Evolutionary conservation across 2,888 invertebrate species (phyloP), one percentile per base, ranked within the genome.

Genomic region (Aphodius sticticus): DNA sequence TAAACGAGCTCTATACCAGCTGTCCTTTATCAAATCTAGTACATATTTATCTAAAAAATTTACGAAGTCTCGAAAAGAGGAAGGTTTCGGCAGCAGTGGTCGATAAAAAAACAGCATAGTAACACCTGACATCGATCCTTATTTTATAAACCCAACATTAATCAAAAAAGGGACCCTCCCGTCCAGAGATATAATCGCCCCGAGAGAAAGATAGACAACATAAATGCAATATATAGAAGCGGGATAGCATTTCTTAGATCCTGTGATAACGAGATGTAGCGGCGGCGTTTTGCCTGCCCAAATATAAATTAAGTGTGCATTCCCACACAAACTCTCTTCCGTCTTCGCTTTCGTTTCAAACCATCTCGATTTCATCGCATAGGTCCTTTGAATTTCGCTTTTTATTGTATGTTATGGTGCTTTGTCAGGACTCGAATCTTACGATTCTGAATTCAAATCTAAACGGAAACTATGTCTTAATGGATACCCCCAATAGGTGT

Each of bases 251-350:
- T 74, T 69, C 75, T 70, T 76, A 76, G 74, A 79, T 77, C 77
- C 78, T 76, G 77, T 70, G 81, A 82, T 80, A 82, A 53, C 53
- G 53, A 82, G 79, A 79, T 78, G 81, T 74, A 35, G 37, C 77
- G 72, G 75, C 81, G 82, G 80, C 80, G 81, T 74, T 74, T 35
- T 74, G 74, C 74, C 74, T 74, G 74, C 74, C 82, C 80, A 81
- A 82, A 83, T 82, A 82, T 82, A 83, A 83, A 83, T 83, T 83
- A 83, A 82, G 82, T 81, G 79, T 81, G 81, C 79, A 83, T 83
- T 82, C 83, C 80, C 83, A 83, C 81, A 82, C 81, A 80, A 74
- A 36, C 79, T 83, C 79, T 76, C 81, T 81, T 81, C 81, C 81
- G 81, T 77, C 77, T 79, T 77, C 74, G 37, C 74, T 74, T 74